These are phyloP conservation scores for Gouania willdenowi DNA, from an alignment of 2,797 vertebrate genomes.

Conservation along the genomic window DNA sequence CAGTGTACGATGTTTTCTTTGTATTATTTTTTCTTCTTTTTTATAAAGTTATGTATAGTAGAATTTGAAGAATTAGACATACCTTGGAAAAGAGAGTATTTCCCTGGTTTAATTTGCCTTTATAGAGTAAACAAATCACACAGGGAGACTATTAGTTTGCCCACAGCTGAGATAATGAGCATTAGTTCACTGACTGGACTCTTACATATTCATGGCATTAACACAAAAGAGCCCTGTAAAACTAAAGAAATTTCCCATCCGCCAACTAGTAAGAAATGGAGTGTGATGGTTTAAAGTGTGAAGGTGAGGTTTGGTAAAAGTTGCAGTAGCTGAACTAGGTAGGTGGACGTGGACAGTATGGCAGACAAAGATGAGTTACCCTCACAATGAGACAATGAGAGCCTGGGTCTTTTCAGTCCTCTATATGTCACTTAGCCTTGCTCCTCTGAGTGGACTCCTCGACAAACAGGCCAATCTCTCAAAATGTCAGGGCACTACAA, in stretches of 20 bases:
- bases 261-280: conserved; percentile 17
- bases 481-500: conserved; percentile 79
- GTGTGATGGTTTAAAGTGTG: conserved; percentile 54
- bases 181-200: conserved; percentile 26
- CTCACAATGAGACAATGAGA: conserved; percentile 65
- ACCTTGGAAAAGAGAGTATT: conserved; percentile 53
- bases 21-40: no score
- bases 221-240: conserved; percentile 8
- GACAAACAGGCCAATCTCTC: conserved; percentile 70
- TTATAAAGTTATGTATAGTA: no score
- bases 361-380: no score
- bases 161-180: conserved; percentile 45
- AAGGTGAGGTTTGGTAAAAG: conserved; percentile 51
- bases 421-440: conserved; percentile 64
- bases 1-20: no score
- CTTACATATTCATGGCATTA: conserved; percentile 36
- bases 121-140: conserved; percentile 56
- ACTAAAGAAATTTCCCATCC: conserved; percentile 20
- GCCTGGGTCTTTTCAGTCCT: conserved; percentile 43
- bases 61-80: no score
- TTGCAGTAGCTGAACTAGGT: conserved; percentile 52
- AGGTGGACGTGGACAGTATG: no score
- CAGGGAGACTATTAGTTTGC: conserved; percentile 35
- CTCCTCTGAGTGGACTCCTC: conserved; percentile 33
- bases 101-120: conserved; percentile 51